phyloP scores from a whole-genome alignment of 2,113 vertebrate species.

The Phaethon lepturus region DNA sequence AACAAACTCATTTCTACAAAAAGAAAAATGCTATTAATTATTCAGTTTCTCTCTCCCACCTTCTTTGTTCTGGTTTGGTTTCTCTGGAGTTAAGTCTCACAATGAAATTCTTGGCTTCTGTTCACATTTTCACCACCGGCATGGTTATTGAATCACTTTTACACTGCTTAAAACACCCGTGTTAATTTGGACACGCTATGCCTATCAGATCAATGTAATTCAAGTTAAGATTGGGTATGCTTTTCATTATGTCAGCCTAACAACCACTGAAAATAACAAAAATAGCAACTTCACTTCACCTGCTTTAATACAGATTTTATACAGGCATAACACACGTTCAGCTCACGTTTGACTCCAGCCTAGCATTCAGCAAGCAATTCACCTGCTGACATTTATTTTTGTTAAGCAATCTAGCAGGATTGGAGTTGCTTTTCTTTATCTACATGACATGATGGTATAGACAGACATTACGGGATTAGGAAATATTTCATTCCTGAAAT shows the following conservation, averaged over 20 bases:
- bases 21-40: neutral
- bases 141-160: slow-evolving; percentile 34
- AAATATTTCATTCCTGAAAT: slow-evolving; percentile 64
- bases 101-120: slow-evolving; percentile 41
- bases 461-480: slow-evolving; percentile 59
- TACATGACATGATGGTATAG: slow-evolving; percentile 1
- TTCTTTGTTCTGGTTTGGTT: neutral
- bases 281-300: slow-evolving; percentile 63
- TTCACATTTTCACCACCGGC: slow-evolving; percentile 39
- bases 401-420: slow-evolving; percentile 44
- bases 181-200: slow-evolving; percentile 46
- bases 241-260: slow-evolving; percentile 10
- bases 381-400: slow-evolving; percentile 47
- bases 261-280: slow-evolving; percentile 58
- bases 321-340: neutral
- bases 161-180: slow-evolving; percentile 44
- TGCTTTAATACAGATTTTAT: slow-evolving; percentile 31
- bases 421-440: slow-evolving; percentile 53
- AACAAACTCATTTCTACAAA: neutral
- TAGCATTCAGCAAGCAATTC: slow-evolving; percentile 40
- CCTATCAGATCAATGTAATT: slow-evolving; percentile 52
- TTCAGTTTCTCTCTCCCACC: neutral
- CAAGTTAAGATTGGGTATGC: slow-evolving; percentile 27
- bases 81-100: neutral
- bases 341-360: slow-evolving; percentile 10